Conservation (phyloP, 2,113 vertebrate species). For the Mus pahari region DNA sequence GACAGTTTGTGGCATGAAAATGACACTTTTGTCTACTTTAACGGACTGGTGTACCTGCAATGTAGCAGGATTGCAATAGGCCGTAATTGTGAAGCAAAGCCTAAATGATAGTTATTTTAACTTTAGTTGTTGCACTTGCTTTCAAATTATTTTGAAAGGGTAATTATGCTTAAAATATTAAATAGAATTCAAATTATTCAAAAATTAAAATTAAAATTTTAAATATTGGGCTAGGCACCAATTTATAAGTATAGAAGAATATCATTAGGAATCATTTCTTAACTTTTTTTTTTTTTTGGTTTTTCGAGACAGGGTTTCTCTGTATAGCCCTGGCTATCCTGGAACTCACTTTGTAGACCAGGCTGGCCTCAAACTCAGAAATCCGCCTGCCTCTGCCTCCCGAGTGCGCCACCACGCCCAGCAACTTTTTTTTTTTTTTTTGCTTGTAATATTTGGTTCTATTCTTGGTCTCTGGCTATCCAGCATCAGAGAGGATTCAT, state of each 20-base stretch:
- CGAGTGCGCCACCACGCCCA: no score
- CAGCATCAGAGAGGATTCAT: not conserved
- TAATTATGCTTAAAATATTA: not conserved
- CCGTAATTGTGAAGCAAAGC: not conserved
- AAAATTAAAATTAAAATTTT: not conserved
- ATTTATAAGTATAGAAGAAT: not conserved
- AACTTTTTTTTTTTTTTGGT: not conserved
- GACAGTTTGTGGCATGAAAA: not conserved
- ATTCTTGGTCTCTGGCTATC: not conserved
- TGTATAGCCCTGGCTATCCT: no score
- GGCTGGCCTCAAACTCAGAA: no score
- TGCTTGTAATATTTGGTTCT: not conserved
- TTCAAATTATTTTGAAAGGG: not conserved
- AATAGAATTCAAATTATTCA: not conserved
- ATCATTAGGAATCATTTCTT: not conserved
- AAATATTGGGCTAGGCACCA: not conserved
- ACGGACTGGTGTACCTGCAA: not conserved
- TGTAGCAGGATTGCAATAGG: not conserved
- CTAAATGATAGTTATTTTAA: not conserved
- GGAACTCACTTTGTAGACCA: no score
- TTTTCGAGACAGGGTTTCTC: no score
- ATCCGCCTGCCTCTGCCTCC: no score
- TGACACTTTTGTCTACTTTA: slow-evolving; percentile 1
- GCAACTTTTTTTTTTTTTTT: no score
- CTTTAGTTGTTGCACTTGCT: not conserved